phyloP scores from a whole-genome alignment of 2,888 invertebrate genomes.

The Tenthredo mesomela region DNA sequence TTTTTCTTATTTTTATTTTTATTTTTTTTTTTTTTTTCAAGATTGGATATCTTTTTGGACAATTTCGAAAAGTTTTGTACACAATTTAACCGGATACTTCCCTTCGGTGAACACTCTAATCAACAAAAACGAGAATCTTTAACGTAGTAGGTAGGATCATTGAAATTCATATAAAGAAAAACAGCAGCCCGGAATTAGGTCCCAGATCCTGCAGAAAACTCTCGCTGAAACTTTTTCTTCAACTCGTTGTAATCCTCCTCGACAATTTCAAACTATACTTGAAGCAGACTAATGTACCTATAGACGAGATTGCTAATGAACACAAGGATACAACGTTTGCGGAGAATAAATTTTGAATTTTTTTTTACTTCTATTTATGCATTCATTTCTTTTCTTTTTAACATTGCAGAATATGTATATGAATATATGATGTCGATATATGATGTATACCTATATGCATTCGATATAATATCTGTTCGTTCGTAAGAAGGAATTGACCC shows the following conservation, averaged over 20 bases:
- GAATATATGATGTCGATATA: too few relatives aligned
- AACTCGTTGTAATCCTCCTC: not conserved
- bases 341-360: not conserved
- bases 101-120: not conserved
- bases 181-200: not conserved
- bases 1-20: not conserved
- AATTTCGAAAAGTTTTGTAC: not conserved
- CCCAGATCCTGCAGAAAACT: not conserved
- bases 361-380: not conserved
- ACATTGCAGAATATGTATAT: too few relatives aligned
- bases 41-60: not conserved
- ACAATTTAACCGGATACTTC: not conserved
- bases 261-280: conserved; percentile 13
- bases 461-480: too few relatives aligned
- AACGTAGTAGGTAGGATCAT: not conserved
- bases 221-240: not conserved
- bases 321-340: not conserved
- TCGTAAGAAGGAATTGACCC: too few relatives aligned
- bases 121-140: not conserved
- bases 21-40: not conserved
- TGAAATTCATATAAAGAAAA: not conserved
- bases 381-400: not conserved
- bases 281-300: not conserved
- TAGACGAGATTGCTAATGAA: conserved; percentile 11
- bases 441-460: too few relatives aligned